Base-by-base conservation (phyloP, 2,797 vertebrate species). In the Scyliorhinus canicula region DNA sequence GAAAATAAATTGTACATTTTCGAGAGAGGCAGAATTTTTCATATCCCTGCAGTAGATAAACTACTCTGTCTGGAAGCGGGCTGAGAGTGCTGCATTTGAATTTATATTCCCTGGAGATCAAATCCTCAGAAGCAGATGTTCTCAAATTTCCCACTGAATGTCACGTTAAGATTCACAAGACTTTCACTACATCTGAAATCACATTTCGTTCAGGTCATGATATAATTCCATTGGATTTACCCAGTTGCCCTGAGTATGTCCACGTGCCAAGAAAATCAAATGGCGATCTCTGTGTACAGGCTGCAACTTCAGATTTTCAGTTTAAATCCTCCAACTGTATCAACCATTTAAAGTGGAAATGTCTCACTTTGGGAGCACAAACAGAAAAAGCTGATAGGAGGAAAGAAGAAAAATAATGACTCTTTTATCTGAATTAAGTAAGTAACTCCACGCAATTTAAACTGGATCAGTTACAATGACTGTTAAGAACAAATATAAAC, bases 201-300 rank as follows among this genome's bases (percentile, higher is more conserved):
- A 65, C 90, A 65, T 93, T 93, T 65, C 9, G 35, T 65, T 65
- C 86, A 90, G 55, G n/a, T 93, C 86, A 57, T 60, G 50, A n/a
- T 82, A 82, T 82, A 24, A 82, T 82, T 47, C 57, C 24, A 65
- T 44, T 65, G n/a, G 35, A 93, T 9, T 93, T 93, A 91, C 65
- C 35, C 88, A 91, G 90, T 93, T 93, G 90, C n/a, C 3, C 9
- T 93, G 19, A 65, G 5, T 65, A n/a, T 65, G 57, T 44, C 44
- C 21, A 52, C 44, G 21, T 44, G 21, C n/a, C 57, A 93, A 44
- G 26, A 55, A 55, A n/a, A n/a, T n/a, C 57, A 93, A 86, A 60
- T 88, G 35, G 52, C 84, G 52, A 28, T 9, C 0, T 14, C 2
- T 19, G 57, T 60, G 19, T 26, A 40, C 9, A 40, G 8, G 88